Evolutionary conservation across 2,113 vertebrate genomes (phyloP).

Genomic region (Oxyura jamaicensis): DNA sequence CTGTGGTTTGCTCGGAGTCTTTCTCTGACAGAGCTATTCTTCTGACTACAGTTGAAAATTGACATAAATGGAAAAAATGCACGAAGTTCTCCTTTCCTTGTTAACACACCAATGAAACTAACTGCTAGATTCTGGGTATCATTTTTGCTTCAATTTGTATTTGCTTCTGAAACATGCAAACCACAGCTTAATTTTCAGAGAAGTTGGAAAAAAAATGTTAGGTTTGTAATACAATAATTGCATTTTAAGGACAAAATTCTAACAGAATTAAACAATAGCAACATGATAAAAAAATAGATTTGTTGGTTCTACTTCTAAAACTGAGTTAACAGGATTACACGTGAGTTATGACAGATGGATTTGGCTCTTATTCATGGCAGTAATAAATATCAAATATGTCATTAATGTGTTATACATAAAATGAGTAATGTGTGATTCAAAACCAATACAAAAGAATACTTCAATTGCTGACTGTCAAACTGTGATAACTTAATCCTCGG

Average conservation of each 20-base stretch:
- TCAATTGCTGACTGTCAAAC: conserved; percentile 21
- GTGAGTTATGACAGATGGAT: conserved; percentile 10
- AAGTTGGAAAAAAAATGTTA: not conserved
- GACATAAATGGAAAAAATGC: not conserved
- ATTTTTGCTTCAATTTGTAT: not conserved
- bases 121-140: not conserved
- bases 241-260: not conserved
- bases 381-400: conserved; percentile 49
- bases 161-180: not conserved
- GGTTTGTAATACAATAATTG: not conserved
- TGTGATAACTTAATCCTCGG: not conserved
- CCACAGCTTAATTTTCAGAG: not conserved
- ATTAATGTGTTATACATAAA: conserved; percentile 16
- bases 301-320: not conserved
- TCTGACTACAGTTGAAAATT: not conserved
- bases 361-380: not conserved
- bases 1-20: not conserved
- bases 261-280: not conserved
- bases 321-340: not conserved
- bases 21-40: not conserved
- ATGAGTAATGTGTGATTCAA: conserved; percentile 7
- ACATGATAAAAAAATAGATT: not conserved
- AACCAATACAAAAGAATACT: conserved; percentile 27
- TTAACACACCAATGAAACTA: not conserved
- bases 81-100: not conserved